Evolutionary conservation across 1,140 invertebrate species (phyloP), one percentile per base, ranked within the genome.

Genomic region (Camponotus floridanus): DNA sequence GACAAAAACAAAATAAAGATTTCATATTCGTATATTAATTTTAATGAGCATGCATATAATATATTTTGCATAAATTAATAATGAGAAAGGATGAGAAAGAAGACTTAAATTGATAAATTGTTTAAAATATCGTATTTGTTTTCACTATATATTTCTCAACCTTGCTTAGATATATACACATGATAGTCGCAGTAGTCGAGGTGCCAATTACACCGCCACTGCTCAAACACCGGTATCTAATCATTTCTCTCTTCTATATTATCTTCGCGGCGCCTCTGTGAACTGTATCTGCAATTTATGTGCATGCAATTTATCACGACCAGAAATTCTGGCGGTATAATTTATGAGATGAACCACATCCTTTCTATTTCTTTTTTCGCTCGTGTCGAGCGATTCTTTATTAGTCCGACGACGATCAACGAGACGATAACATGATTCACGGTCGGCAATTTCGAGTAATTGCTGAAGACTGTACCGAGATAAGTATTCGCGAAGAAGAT

Each of bases 171-270:
- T 4, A 6, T 36, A 31, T 62, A 21, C 39, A 36, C n/a, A 45
- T 42, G 26, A 15, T 45, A 76, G 21, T 18, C 13, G 31, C 26
- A 21, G 64, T 55, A 21, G 55, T 45, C 26, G 15, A 73, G 39
- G 51, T 59, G 51, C 18, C 21, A 81, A 81, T 71, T 71, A 81
- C 13, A 51, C 13, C 67, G 26, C 18, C 26, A 42, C 39, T 71
- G 51, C 18, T 71, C 21, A 81, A 45, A 81, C 42, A 81, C 51
- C 79, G 79, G 39, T 73, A 73, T 26, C 39, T 39, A 36, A 71
- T 81, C 39, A n/a, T 73, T 59, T 42, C 36, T 33, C 21, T 80
- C 33, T n/a, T 42, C 55, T 45, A 62, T 61, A 26, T 83, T 61
- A 73, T 83, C 68, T 45, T 57, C 48, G 48, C 64, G 33, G n/a